Evolutionary conservation across 2,888 invertebrate species (phyloP).

Genomic region (Mechanitis mazaeus): DNA sequence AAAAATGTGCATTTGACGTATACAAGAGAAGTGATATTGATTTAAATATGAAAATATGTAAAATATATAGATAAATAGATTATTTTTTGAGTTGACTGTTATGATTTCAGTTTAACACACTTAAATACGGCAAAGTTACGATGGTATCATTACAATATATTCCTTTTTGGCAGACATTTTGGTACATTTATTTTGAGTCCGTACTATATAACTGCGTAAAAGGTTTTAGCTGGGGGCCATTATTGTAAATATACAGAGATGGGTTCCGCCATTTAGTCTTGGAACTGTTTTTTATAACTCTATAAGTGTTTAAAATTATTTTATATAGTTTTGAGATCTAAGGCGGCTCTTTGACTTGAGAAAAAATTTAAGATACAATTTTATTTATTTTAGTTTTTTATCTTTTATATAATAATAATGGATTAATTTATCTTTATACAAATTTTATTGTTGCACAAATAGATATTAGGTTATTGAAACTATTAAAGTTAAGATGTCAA

Average conservation of each 20-base stretch:
- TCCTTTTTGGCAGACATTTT: constrained; percentile 6
- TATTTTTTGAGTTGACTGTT: background rate
- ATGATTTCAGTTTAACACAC: background rate
- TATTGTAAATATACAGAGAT: constrained; percentile 21
- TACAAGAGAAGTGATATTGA: background rate
- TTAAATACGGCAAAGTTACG: background rate
- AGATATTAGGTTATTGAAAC: too few relatives aligned
- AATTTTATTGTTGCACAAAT: too few relatives aligned
- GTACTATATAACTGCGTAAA: constrained; percentile 23
- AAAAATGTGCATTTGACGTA: too few relatives aligned
- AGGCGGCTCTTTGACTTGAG: background rate
- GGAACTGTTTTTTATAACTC: constrained; percentile 18
- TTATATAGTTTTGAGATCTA: background rate
- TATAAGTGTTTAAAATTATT: constrained; percentile 14
- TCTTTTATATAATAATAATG: too few relatives aligned
- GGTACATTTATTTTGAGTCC: constrained; percentile 6
- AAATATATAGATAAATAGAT: background rate
- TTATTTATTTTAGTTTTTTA: too few relatives aligned
- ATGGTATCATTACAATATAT: constrained; percentile 6
- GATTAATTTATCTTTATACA: too few relatives aligned
- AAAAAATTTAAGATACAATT: too few relatives aligned
- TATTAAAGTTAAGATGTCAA: too few relatives aligned
- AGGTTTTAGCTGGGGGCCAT: constrained; percentile 21
- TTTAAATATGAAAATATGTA: too few relatives aligned
- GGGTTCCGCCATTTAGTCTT: constrained; percentile 19